Evolutionary conservation across 2,888 invertebrate genomes (phyloP), one percentile per base, ranked within the genome.

Genomic region (Leptodirus hochenwartii): DNA sequence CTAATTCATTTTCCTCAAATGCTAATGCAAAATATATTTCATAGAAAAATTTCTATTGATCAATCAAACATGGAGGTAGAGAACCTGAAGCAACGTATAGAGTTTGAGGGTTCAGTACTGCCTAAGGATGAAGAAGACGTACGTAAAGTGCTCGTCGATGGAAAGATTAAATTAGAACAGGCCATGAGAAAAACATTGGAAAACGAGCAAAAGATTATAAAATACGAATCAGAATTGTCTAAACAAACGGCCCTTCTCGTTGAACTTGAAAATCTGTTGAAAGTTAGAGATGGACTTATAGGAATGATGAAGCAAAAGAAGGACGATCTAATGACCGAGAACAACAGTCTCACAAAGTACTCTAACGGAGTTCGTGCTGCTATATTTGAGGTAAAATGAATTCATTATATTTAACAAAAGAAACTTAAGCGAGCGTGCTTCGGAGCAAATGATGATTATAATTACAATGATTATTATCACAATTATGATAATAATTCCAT

Each of bases 181-280:
- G 39, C 41, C 1, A 29, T 43, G 8, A 37, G 37, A 15, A 45
- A 43, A 31, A 41, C 42, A 4, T 34, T 50, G 31, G 51, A 54
- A 13, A 48, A 47, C 34, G 53, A 55, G 32, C 47, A 47, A 28
- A 50, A 47, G 34, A 44, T 71, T 31, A 47, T 57, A 5, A 61
- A 65, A 38, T 67, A 63, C 38, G 65, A 69, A 17, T 59, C 63
- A 31, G 62, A 66, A 34, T 47, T 70, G 6, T 66, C 68, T 29
- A 63, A 65, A 30, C 66, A 69, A 41, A 63, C 62, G 34, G 64
- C 64, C 32, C 61, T 66, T 34, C 60, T 70, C 47, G 61, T 60
- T 41, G 64, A 67, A 42, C 66, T 69, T 59, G 65, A 64, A 50
- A 66, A 64, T 47, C 57, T 67, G 40, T 56, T 69, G 39, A 66